A percentile compares a stretch with the other conserved stretches of the same genome.
These are phyloP conservation scores for Gobio gobio DNA, from an alignment of 2,113 vertebrate species.

Conservation along the genomic window DNA sequence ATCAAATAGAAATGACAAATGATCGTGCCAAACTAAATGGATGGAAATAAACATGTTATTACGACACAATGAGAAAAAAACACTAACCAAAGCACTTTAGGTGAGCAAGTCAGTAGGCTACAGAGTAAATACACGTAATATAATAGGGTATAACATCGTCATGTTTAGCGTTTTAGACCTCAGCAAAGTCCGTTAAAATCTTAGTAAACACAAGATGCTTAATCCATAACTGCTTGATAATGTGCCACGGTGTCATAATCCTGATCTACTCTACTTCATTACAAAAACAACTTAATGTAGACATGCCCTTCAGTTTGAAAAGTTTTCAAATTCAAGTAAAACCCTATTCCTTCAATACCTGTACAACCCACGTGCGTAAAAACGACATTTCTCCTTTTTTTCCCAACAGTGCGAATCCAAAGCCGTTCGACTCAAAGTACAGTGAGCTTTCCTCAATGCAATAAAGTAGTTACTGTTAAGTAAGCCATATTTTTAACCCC, in stretches of 20 bases:
- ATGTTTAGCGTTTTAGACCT: background rate
- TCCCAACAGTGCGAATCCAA: slow-evolving; percentile 54
- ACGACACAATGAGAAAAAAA: background rate
- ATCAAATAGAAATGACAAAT: background rate
- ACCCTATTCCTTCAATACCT: background rate
- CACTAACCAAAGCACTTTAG: background rate
- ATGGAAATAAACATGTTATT: background rate
- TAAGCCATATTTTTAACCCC: background rate
- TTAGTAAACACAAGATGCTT: slow-evolving; percentile 17
- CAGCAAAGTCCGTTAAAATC: background rate
- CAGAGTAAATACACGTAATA: background rate
- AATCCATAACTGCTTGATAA: slow-evolving; percentile 11
- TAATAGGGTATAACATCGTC: background rate
- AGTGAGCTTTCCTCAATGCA: slow-evolving; percentile 57
- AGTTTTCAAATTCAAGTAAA: background rate
- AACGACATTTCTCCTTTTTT: slow-evolving; percentile 88
- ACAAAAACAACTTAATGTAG: background rate
- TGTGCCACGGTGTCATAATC: slow-evolving; percentile 15
- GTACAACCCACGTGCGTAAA: background rate
- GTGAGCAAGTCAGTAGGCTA: background rate
- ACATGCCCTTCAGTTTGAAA: background rate
- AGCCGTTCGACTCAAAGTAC: background rate
- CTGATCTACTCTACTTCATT: slow-evolving; percentile 7
- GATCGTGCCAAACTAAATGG: background rate
- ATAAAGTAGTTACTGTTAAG: slow-evolving; percentile 28